Conservation (phyloP, 1,140 invertebrate genomes). For the Acyrthosiphon pisum region DNA sequence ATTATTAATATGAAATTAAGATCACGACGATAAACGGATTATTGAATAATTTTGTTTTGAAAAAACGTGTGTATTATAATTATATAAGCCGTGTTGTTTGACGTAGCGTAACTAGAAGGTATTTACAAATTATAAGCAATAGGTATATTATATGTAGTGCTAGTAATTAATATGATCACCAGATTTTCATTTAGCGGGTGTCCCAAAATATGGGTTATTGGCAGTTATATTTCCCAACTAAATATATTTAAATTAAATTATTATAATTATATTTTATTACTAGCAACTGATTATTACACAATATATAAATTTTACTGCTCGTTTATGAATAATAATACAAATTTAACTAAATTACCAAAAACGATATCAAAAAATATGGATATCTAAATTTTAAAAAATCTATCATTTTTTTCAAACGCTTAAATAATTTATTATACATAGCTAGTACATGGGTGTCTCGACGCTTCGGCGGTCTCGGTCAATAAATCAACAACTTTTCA, state of each 20-base stretch:
- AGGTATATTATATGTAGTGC: background rate
- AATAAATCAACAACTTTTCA: background rate
- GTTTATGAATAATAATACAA: background rate
- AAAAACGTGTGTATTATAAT: background rate
- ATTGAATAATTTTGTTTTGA: background rate
- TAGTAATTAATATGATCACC: background rate
- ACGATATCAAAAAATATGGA: background rate
- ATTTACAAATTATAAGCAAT: background rate
- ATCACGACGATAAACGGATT: background rate
- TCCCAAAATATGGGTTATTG: background rate
- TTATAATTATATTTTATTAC: background rate
- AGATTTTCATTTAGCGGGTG: background rate
- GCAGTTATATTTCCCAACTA: background rate
- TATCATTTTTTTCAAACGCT: background rate
- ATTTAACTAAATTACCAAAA: background rate
- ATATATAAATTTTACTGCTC: too few species aligned
- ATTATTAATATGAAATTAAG: background rate
- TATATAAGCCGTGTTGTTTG: background rate
- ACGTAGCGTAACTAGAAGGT: background rate
- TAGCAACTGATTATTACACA: background rate
- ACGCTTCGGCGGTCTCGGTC: background rate
- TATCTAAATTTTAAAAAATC: background rate
- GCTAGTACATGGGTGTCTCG: background rate
- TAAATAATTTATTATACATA: background rate
- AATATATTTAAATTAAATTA: background rate